Evolutionary conservation across 2,888 invertebrate species (phyloP), one percentile per base, ranked within the genome.

Genomic region (Steinernema hermaphroditum): DNA sequence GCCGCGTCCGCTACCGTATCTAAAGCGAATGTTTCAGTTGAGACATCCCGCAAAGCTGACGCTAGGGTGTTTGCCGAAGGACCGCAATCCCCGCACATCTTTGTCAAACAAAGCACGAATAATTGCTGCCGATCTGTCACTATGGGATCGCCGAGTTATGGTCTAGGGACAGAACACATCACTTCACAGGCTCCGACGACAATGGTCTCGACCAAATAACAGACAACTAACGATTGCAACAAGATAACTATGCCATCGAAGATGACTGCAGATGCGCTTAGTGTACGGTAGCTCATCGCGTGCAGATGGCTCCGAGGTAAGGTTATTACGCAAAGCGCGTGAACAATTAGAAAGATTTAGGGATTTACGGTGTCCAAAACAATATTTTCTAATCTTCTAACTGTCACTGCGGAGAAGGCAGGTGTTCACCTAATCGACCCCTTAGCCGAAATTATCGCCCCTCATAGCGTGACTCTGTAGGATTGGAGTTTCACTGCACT

Each of bases 121-220:
- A 62, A 62, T 62, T 32, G 62, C 62, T 62, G n/a, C 62, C 62
- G 62, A 62, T 62, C 62, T 62, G 62, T 62, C 62, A 62, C 16
- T 62, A 27, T 24, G 29, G 34, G 62, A 62, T 62, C 62, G 29
- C n/a, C 46, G 46, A 46, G 9, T 46, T 46, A 46, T 46, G 22
- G 46, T 19, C n/a, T 19, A 46, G 22, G n/a, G 22, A 46, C 46
- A 46, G n/a, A 19, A n/a, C 22, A 46, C n/a, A 46, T 46, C 46
- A 46, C 46, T 46, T 14, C 62, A 19, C 32, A 34, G 29, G 19
- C 16, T 14, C 34, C 16, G 54, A 2, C 14, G 62, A 62, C 62
- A 62, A 62, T 62, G 62, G 32, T 8, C 62, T 12, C 62, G 34
- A 16, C 16, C 62, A 62, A 62, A 62, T 62, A 62, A 32, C 32